A percentile compares a stretch with the other conserved stretches of the same genome.
phyloP scores from a whole-genome alignment of 1,140 invertebrate species.

The Lepidostoma basale region DNA sequence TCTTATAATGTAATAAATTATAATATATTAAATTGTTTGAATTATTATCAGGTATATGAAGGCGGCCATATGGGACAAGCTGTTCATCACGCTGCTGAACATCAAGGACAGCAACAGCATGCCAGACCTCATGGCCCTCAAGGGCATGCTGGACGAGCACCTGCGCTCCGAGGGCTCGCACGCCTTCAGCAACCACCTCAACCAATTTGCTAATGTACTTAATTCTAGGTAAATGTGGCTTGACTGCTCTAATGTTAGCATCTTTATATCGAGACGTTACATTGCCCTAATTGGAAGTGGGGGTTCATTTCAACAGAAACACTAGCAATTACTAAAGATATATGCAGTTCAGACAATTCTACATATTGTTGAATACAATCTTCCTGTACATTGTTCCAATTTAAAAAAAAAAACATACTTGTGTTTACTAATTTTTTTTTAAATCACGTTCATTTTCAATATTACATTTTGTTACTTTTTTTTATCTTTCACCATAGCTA shows the following conservation, averaged over 20 bases:
- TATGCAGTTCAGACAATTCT: no score
- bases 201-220: slow-evolving; percentile 60
- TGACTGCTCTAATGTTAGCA: background rate
- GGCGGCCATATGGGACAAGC: slow-evolving; percentile 67
- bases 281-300: no score
- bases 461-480: no score
- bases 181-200: slow-evolving; percentile 53
- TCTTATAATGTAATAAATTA: slow-evolving; percentile 1
- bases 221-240: slow-evolving; percentile 55
- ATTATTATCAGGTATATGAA: slow-evolving; percentile 66
- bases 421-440: no score
- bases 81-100: slow-evolving; percentile 71
- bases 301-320: no score
- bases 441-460: no score
- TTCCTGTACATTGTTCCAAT: no score
- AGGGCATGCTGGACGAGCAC: slow-evolving; percentile 66
- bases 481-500: no score
- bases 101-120: slow-evolving; percentile 71
- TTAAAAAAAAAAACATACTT: no score
- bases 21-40: slow-evolving; percentile 21
- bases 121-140: slow-evolving; percentile 68
- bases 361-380: no score
- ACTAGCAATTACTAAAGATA: no score
- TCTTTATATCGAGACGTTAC: background rate
- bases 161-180: slow-evolving; percentile 57